Conservation (phyloP, 2,888 invertebrate genomes). For the Pteria penguin region DNA sequence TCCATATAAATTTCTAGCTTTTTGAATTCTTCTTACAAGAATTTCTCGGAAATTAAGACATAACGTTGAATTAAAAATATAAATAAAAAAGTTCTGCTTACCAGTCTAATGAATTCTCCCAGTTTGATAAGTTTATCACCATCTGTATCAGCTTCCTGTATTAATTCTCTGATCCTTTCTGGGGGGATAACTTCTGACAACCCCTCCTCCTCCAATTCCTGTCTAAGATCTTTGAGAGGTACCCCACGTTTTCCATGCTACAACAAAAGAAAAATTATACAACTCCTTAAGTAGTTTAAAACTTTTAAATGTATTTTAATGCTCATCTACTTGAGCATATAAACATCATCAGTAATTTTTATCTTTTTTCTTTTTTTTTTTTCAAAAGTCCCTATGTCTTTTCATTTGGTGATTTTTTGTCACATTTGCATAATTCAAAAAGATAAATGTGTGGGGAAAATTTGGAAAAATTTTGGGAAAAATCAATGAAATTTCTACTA, state of each 20-base stretch:
- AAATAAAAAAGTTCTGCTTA: too few species aligned
- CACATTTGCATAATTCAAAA: too few species aligned
- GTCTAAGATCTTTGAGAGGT: slow-evolving; percentile 75
- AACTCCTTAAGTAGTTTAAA: neutral
- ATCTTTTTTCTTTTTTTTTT: neutral
- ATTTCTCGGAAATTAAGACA: too few species aligned
- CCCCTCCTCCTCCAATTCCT: slow-evolving; percentile 75
- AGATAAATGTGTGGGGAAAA: too few species aligned
- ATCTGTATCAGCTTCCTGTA: slow-evolving; percentile 76
- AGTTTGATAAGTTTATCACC: slow-evolving; percentile 78
- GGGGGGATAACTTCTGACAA: slow-evolving; percentile 69
- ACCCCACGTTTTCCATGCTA: slow-evolving; percentile 79
- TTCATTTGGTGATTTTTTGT: too few species aligned
- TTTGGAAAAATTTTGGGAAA: too few species aligned
- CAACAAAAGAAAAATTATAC: slow-evolving; percentile 35
- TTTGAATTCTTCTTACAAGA: too few species aligned
- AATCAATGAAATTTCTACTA: too few species aligned
- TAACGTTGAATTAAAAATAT: too few species aligned
- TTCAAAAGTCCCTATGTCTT: neutral
- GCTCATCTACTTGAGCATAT: neutral
- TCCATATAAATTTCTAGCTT: too few species aligned
- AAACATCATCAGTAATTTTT: too few species aligned
- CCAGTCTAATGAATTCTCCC: slow-evolving; percentile 80
- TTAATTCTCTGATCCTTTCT: slow-evolving; percentile 62
- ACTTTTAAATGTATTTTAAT: neutral